phyloP scores from a whole-genome alignment of 2,113 vertebrate species.

The Climacteris rufus region DNA sequence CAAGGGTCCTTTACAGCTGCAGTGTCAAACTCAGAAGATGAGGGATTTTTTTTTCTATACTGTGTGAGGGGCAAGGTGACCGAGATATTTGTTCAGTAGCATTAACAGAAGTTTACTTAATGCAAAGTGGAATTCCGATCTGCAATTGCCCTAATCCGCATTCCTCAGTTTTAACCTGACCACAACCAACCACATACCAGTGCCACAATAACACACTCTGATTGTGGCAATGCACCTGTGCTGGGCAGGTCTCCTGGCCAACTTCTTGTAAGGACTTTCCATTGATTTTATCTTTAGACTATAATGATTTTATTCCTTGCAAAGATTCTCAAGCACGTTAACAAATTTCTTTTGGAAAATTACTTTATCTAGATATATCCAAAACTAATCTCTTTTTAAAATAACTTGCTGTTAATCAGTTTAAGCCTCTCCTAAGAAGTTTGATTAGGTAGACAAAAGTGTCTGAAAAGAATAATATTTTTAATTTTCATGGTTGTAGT shows the following conservation, averaged over 20 bases:
- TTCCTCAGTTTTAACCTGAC: constrained; percentile 16
- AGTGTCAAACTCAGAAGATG: neutral
- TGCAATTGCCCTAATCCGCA: neutral
- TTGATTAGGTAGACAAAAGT: neutral
- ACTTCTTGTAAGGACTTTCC: neutral
- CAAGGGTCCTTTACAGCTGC: neutral
- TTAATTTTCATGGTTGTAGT: neutral
- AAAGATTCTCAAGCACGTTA: neutral
- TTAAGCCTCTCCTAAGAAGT: neutral
- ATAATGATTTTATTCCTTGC: neutral
- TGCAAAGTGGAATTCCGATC: constrained; percentile 35
- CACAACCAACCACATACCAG: neutral
- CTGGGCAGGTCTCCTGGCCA: neutral
- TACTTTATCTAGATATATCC: neutral
- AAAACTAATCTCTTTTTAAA: neutral
- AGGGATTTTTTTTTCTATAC: neutral
- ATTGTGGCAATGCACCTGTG: neutral
- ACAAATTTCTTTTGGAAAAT: neutral
- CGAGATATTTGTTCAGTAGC: neutral
- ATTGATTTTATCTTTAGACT: neutral
- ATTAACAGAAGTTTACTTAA: constrained; percentile 10
- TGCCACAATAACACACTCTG: neutral
- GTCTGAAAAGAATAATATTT: neutral
- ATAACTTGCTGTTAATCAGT: neutral
- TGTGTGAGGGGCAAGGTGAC: neutral